A percentile compares a stretch with the other conserved stretches of the same genome.
phyloP scores from a whole-genome alignment of 1,140 invertebrate genomes.

The Bathynomus jamesi region DNA sequence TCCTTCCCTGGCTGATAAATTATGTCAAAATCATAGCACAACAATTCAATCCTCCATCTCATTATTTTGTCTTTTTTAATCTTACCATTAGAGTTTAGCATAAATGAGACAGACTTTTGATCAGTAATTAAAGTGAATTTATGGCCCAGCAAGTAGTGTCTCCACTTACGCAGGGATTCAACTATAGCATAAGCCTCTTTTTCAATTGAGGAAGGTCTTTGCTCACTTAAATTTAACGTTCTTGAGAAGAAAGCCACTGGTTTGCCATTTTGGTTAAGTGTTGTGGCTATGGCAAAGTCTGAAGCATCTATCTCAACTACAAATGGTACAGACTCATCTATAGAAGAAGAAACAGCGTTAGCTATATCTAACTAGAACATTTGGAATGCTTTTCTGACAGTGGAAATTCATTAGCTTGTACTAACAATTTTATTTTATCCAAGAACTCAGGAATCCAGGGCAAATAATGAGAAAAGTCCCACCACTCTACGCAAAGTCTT shows the following conservation, averaged over 20 bases:
- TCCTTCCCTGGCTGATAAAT: slow-evolving; percentile 6
- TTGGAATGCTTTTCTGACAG: not conserved
- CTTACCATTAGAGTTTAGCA: slow-evolving; percentile 17
- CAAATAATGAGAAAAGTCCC: too few species aligned
- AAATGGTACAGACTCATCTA: slow-evolving; percentile 10
- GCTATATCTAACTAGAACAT: slow-evolving; percentile 14
- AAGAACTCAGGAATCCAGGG: too few species aligned
- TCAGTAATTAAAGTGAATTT: slow-evolving; percentile 14
- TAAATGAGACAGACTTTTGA: slow-evolving; percentile 18
- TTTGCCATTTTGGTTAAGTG: too few species aligned
- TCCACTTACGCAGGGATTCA: slow-evolving; percentile 11
- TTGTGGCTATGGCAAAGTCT: too few species aligned
- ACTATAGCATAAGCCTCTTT: too few species aligned
- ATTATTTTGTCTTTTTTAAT: slow-evolving; percentile 24
- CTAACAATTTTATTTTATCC: too few species aligned
- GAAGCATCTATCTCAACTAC: too few species aligned
- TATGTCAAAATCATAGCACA: too few species aligned
- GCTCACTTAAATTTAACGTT: slow-evolving; percentile 2
- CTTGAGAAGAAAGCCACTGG: slow-evolving; percentile 17
- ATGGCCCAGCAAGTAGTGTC: too few species aligned
- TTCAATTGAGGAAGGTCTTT: slow-evolving; percentile 10
- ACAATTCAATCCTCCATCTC: slow-evolving; percentile 20
- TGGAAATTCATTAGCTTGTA: too few species aligned
- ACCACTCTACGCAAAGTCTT: not conserved
- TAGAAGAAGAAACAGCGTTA: slow-evolving; percentile 13